Conservation (phyloP, 1,140 invertebrate species). For the Diprion similis region DNA sequence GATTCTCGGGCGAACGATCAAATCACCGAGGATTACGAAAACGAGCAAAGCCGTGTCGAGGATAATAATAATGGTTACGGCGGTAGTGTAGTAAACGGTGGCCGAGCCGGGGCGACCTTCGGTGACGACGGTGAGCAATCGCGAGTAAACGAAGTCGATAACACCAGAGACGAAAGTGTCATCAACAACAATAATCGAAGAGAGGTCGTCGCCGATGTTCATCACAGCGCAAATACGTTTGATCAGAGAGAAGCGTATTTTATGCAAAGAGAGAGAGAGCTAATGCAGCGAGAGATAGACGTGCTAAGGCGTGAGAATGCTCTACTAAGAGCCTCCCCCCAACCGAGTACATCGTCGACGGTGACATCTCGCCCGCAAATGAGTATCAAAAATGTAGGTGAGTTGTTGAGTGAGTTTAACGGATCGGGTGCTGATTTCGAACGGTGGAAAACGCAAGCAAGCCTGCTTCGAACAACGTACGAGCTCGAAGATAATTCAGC, state of each 20-base stretch:
- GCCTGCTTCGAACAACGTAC: constrained; percentile 16
- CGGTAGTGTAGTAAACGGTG: too few relatives aligned
- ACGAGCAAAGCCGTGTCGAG: too few relatives aligned
- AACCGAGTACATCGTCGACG: background rate
- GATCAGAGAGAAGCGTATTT: background rate
- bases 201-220: too few relatives aligned
- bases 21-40: too few relatives aligned
- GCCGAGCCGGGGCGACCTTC: too few relatives aligned
- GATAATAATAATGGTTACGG: too few relatives aligned
- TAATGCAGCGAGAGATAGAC: constrained; percentile 10
- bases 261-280: background rate
- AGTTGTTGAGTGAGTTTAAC: constrained; percentile 16
- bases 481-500: constrained; percentile 22
- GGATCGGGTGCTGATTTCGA: constrained; percentile 16
- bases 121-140: background rate
- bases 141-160: background rate
- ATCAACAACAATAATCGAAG: too few relatives aligned
- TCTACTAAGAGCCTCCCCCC: background rate
- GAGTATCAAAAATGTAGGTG: constrained; percentile 18
- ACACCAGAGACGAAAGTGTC: too few relatives aligned
- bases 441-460: constrained; percentile 19
- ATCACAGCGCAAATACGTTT: background rate
- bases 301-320: constrained; percentile 9
- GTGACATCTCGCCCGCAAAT: background rate
- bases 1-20: background rate